Evolutionary conservation across 2,113 vertebrate genomes (phyloP).

Genomic region (Ictalurus furcatus): DNA sequence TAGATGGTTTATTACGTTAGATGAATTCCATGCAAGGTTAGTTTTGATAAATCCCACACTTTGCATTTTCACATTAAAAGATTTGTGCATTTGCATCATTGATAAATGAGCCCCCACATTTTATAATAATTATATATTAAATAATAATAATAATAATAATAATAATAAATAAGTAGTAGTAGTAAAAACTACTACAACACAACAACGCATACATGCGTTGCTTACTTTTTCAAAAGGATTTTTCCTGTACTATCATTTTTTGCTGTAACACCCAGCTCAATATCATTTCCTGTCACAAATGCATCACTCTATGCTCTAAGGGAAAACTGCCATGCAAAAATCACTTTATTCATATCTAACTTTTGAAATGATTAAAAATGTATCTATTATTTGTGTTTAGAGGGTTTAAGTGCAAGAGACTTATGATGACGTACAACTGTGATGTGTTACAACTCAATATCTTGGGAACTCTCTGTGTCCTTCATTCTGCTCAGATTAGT

Average conservation of each 20-base stretch:
- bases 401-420: background rate
- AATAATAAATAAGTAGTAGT: no score
- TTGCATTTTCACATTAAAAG: no score
- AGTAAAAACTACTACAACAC: no score
- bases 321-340: background rate
- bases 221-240: no score
- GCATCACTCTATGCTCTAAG: background rate
- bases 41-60: background rate
- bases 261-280: background rate
- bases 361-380: background rate
- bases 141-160: no score
- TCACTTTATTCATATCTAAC: background rate
- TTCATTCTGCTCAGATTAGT: background rate
- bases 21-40: no score
- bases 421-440: background rate
- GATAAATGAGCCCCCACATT: background rate
- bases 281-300: background rate
- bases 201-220: no score
- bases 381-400: background rate
- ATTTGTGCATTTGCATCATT: background rate
- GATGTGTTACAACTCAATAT: background rate
- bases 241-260: background rate
- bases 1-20: background rate
- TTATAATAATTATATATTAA: no score
- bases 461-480: background rate